These are phyloP conservation scores for Ormyrus thymus DNA, from an alignment of 2,888 invertebrate species.

Conservation along the genomic window DNA sequence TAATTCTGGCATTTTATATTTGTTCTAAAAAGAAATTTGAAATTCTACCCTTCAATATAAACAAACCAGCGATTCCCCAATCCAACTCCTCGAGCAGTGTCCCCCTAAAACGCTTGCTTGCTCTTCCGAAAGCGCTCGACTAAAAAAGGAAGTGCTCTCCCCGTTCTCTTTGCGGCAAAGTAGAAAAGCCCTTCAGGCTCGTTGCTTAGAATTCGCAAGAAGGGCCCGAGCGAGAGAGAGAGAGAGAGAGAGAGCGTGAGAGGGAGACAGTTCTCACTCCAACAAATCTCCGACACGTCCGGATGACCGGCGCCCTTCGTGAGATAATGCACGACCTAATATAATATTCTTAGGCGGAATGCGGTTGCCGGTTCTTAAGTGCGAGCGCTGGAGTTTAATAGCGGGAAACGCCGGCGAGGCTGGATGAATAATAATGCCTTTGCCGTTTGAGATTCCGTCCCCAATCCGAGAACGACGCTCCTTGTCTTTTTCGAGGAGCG, in stretches of 20 bases:
- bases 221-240: not conserved
- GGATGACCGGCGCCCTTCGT: slow-evolving; percentile 49
- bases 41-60: too few relatives aligned
- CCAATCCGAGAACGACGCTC: slow-evolving; percentile 41
- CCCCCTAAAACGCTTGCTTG: too few relatives aligned
- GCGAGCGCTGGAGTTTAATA: slow-evolving; percentile 61
- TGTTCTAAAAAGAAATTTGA: too few relatives aligned
- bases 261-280: not conserved
- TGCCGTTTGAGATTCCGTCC: slow-evolving; percentile 63
- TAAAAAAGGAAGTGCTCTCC: too few relatives aligned
- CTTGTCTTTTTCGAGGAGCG: not conserved
- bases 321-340: slow-evolving; percentile 66
- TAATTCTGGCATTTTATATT: too few relatives aligned
- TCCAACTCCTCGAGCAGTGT: too few relatives aligned
- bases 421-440: slow-evolving; percentile 68
- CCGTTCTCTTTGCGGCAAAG: too few relatives aligned
- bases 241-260: not conserved
- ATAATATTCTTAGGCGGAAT: slow-evolving; percentile 69
- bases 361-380: slow-evolving; percentile 57
- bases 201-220: not conserved
- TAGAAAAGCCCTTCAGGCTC: too few relatives aligned
- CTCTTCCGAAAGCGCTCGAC: too few relatives aligned
- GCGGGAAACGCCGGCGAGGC: slow-evolving; percentile 61
- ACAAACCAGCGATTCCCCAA: too few relatives aligned
- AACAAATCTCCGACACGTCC: slow-evolving; percentile 57